Base-by-base conservation (phyloP, 23 tunicate genomes). In the Phallusia fumigata region DNA sequence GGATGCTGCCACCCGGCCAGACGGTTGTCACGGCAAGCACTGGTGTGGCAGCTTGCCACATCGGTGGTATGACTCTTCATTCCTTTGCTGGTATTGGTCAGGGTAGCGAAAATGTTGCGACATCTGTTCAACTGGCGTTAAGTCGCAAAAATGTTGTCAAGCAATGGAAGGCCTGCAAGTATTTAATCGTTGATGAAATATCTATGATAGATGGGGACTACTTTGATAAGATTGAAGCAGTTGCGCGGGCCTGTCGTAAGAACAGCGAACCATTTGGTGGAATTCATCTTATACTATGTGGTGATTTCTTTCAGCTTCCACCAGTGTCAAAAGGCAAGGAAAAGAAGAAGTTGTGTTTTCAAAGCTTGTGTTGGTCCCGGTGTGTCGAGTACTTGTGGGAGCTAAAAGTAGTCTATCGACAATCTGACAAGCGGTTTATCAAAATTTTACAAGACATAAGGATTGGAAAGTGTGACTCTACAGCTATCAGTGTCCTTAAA, bases 241-340 rank as follows among this genome's bases (percentile, higher is more conserved):
- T 96, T 36, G 99, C 93, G 22, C 85, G 99, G 76, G 79, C 77
- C 2, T 76, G 84, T 64, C 30, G 86, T 1, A 53, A 73, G 32
- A 79, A 73, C 45, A 44, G 36, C 8, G 89, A 91, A 32, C 99
- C 96, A 45, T 96, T 96, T 84, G 99, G 99, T 73, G 99, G 99
- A 53, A 96, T 96, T 73, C 99, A 91, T 34, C 82, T 96, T 11
- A 96, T 96, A 28, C 26, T 96, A 15, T 84, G 90, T 82, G 99
- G 99, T n/a, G 99, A 96, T 85, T 96, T 96, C 77, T 91, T 96
- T 52, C 99, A 96, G 74, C 90, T 96, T 50, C 99, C 99, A 15
- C 99, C 99, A 30, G 99, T 96, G 18, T 84, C 93, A 33, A 89
- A 95, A 82, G 83, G 87, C n/a, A 36, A 73, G 32, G 90, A 84